Conservation (phyloP, 2,888 invertebrate species). For the Hypena proboscidalis region DNA sequence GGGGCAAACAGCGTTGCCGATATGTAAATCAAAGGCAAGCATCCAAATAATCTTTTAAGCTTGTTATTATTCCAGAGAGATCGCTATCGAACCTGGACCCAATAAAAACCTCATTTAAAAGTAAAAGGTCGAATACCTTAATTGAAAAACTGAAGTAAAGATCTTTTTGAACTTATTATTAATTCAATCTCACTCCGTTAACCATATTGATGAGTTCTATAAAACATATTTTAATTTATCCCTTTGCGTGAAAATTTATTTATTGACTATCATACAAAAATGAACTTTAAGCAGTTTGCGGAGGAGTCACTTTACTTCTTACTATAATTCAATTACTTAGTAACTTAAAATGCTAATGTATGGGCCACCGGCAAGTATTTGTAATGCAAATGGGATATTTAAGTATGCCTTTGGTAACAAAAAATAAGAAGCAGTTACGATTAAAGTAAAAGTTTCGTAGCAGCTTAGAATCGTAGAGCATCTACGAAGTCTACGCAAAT, state of each 20-base stretch:
- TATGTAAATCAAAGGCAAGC: too few species aligned
- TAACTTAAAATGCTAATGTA: constrained; percentile 43
- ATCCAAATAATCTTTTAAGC: too few species aligned
- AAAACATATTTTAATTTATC: constrained; percentile 1
- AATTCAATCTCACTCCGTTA: constrained; percentile 1
- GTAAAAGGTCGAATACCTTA: too few species aligned
- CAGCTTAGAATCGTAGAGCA: constrained; percentile 28
- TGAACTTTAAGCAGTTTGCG: neutral
- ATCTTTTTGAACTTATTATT: constrained; percentile 4
- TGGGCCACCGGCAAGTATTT: constrained; percentile 38
- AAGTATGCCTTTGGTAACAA: constrained; percentile 30
- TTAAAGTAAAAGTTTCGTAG: constrained; percentile 24
- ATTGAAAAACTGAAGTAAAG: too few species aligned
- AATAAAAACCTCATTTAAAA: too few species aligned
- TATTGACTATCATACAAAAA: constrained; percentile 5
- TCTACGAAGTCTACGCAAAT: constrained; percentile 7
- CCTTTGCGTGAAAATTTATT: constrained; percentile 4
- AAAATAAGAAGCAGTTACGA: constrained; percentile 14
- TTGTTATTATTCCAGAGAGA: too few species aligned
- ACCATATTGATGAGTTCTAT: constrained; percentile 1
- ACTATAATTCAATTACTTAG: constrained; percentile 39
- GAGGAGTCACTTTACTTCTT: constrained; percentile 11
- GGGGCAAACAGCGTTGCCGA: too few species aligned
- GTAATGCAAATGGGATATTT: constrained; percentile 43
- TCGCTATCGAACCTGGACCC: too few species aligned